These are phyloP conservation scores for Gobius niger DNA, from an alignment of 2,113 vertebrate genomes.

Conservation along the genomic window DNA sequence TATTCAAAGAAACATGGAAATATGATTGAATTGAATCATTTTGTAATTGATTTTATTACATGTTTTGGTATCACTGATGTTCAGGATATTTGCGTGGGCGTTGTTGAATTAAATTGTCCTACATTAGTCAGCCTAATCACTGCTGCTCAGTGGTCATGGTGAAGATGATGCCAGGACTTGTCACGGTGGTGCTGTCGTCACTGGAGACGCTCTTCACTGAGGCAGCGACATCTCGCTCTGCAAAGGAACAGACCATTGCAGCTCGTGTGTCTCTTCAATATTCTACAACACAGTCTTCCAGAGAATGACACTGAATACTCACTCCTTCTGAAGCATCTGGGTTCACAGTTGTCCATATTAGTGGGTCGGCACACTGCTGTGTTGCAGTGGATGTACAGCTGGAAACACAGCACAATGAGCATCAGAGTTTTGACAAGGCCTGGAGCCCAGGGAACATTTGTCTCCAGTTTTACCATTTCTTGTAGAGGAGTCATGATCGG, in stretches of 20 bases:
- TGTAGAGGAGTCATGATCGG: constrained; percentile 12
- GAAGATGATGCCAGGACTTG: constrained; percentile 47
- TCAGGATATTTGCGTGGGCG: too few species aligned
- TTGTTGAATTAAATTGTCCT: too few species aligned
- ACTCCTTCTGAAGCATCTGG: constrained; percentile 58
- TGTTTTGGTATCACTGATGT: not conserved
- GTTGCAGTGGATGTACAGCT: constrained; percentile 63
- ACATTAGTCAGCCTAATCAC: too few species aligned
- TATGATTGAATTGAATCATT: not conserved
- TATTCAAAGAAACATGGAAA: too few species aligned
- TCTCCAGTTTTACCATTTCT: constrained; percentile 47
- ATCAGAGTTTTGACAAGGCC: not conserved
- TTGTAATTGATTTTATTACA: not conserved
- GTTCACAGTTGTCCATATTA: constrained; percentile 45
- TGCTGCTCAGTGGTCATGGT: too few species aligned
- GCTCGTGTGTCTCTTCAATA: not conserved
- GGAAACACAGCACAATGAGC: not conserved
- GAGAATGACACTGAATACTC: not conserved
- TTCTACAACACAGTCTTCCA: not conserved
- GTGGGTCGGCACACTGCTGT: constrained; percentile 47
- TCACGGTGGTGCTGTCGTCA: constrained; percentile 33
- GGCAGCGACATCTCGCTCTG: constrained; percentile 53
- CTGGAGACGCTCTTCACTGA: not conserved
- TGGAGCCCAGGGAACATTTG: not conserved
- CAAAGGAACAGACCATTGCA: not conserved